These are phyloP conservation scores for Ischnura elegans DNA, from an alignment of 2,888 invertebrate species.

Conservation along the genomic window DNA sequence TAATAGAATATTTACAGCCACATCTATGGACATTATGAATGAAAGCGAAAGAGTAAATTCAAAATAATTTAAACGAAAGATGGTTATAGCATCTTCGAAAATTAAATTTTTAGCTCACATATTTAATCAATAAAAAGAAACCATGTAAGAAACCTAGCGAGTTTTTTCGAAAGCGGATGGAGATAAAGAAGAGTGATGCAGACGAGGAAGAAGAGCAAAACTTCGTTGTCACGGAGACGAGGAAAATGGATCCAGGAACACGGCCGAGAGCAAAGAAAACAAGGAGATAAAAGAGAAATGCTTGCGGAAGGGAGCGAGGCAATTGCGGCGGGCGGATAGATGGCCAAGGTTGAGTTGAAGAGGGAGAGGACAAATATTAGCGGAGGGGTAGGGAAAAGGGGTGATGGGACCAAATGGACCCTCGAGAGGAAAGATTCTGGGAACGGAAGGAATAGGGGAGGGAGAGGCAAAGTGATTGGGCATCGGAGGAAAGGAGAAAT, in stretches of 20 bases:
- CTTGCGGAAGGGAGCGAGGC: not conserved
- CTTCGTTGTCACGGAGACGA: not conserved
- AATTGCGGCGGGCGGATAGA: not conserved
- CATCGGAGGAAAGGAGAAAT: not conserved
- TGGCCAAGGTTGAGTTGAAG: not conserved
- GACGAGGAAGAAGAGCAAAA: not conserved
- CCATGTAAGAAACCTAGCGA: not conserved
- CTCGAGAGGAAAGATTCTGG: not conserved
- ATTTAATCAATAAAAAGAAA: too few species aligned
- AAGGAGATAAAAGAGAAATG: conserved; percentile 18
- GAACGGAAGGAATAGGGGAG: not conserved
- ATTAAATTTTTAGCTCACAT: too few species aligned
- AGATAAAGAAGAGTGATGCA: not conserved
- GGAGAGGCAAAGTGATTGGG: not conserved
- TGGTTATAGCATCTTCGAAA: too few species aligned
- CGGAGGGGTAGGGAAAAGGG: not conserved
- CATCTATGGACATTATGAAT: too few species aligned
- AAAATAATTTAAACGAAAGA: too few species aligned
- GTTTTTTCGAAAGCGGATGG: not conserved
- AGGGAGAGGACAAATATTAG: not conserved
- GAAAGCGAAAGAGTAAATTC: too few species aligned
- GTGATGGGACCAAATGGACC: not conserved
- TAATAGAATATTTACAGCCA: too few species aligned
- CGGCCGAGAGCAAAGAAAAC: not conserved
- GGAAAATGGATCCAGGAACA: not conserved